Base-by-base conservation (phyloP, 2,113 vertebrate species). In the Myotis davidii region DNA sequence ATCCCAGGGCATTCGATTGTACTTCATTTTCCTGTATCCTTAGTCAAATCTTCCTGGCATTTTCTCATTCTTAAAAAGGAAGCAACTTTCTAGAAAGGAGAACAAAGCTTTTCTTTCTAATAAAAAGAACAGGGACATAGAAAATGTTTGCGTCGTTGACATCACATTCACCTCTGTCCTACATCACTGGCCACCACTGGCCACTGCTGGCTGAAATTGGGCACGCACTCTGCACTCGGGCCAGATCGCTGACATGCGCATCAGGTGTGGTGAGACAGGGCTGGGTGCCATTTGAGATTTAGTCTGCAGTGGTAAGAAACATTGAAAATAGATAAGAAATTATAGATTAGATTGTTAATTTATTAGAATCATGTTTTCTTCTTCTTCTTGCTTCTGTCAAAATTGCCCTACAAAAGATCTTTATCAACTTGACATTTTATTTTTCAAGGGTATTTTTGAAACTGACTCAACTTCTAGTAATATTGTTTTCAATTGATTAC, bases 361-460 rank as follows among this genome's bases (percentile, higher is more conserved):
- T 67, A 32, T 67, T 56, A 52, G 39, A 85, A 45, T 4, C 9
- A n/a, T 61, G 91, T 54, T 54, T 87, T 73, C 65, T 90, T 76
- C 54, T 20, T 70, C 9, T 42, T 77, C n/a, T 65, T 6, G 9
- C 8, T 23, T 72, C 9, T 85, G 67, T 95, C 61, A 85, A 88
- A 90, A 70, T 42, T 67, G 14, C 16, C 34, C 2, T 85, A 59
- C 17, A 42, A 73, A 88, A 74, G 4, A 54, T 52, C 23, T 78
- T 69, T 82, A 12, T 54, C 32, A 88, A 92, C n/a, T 21, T 76
- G 61, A 61, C 14, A 34, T 85, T 91, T 94, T 74, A 81, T 8
- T 50, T 61, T 94, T 78, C 61, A 86, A 56, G 64, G 39, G 25
- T 65, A 52, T 52, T 82, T 83, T 78, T 82, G 72, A 96, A 89